Conservation (phyloP, 23 tunicate genomes). For the Phallusia fumigata region DNA sequence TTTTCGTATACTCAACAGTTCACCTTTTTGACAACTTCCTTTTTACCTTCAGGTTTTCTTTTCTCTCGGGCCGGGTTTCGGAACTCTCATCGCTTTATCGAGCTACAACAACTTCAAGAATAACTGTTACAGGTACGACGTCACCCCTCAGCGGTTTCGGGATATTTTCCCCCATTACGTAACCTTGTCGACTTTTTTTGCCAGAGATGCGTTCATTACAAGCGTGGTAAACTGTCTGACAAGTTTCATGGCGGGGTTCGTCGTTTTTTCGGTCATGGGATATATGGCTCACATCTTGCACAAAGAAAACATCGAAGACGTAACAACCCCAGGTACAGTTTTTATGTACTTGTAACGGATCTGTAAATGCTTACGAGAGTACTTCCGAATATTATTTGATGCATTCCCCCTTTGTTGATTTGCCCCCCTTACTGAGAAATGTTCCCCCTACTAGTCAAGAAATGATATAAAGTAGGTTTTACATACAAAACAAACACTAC, state of each 20-base stretch:
- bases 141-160: background rate
- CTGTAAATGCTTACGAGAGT: background rate
- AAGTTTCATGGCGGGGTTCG: constrained; percentile 97
- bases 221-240: constrained; percentile 80
- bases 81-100: constrained; percentile 81
- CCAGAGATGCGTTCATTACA: constrained; percentile 79
- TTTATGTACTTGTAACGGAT: background rate
- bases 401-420: too few species aligned
- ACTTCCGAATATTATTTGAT: too few species aligned
- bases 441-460: too few species aligned
- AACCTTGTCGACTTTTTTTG: background rate
- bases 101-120: constrained; percentile 87
- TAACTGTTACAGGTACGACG: constrained; percentile 65
- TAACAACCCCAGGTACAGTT: constrained; percentile 72
- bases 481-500: too few species aligned
- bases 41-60: constrained; percentile 67
- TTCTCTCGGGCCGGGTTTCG: constrained; percentile 94
- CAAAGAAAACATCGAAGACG: constrained; percentile 72
- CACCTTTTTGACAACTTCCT: background rate
- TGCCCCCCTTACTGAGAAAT: too few species aligned
- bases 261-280: constrained; percentile 92
- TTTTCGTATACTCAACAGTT: too few species aligned
- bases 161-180: background rate
- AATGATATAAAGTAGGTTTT: too few species aligned
- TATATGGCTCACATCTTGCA: constrained; percentile 86